phyloP scores from a whole-genome alignment of 2,113 vertebrate species.

The Salvelinus fontinalis region DNA sequence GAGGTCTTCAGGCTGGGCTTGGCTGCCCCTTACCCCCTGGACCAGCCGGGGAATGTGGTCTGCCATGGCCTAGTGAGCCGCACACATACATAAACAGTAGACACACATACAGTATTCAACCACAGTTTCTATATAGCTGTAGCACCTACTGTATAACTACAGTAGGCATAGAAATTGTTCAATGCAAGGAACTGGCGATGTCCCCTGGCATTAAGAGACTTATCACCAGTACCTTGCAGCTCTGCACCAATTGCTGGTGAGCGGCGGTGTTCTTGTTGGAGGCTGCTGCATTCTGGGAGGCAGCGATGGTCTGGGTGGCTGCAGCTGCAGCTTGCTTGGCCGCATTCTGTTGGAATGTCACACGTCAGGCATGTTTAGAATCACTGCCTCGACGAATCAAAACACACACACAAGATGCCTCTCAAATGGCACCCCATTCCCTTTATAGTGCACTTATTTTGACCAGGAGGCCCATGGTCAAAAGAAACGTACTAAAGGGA shows the following conservation, averaged over 20 bases:
- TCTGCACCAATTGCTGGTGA: constrained; percentile 96
- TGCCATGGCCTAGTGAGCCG: constrained; percentile 81
- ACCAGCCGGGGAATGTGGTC: constrained; percentile 97
- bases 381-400: neutral
- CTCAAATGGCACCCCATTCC: too few relatives aligned
- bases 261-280: constrained; percentile 96
- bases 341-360: constrained; percentile 78
- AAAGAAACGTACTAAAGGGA: too few relatives aligned
- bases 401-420: neutral
- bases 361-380: neutral
- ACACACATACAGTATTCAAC: neutral
- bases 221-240: constrained; percentile 87
- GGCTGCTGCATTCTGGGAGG: constrained; percentile 92
- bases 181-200: neutral
- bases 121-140: neutral
- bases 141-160: too few relatives aligned
- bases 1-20: constrained; percentile 92
- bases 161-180: too few relatives aligned
- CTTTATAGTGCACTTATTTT: too few relatives aligned
- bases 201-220: neutral
- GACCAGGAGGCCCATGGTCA: too few relatives aligned
- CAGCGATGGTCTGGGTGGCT: constrained; percentile 95
- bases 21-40: constrained; percentile 93
- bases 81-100: neutral
- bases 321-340: constrained; percentile 97